A percentile compares a stretch with the other conserved stretches of the same genome.
Conservation (phyloP, 2,888 invertebrate genomes). For the Drosophila prolongata region DNA sequence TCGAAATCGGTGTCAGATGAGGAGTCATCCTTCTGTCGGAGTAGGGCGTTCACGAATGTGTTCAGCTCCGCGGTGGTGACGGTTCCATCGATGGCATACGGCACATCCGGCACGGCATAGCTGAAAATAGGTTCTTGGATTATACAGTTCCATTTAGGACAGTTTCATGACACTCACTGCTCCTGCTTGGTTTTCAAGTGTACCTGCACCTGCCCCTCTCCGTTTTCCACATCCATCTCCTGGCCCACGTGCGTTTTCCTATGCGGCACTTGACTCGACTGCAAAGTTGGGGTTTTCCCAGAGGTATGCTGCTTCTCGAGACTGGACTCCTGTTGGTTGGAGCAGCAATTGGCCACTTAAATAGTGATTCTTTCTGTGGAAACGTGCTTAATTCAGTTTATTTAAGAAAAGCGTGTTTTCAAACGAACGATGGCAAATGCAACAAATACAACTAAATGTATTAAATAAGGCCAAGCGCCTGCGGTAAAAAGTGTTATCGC, state of each 20-base stretch:
- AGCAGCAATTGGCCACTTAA: background rate
- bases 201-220: conserved; percentile 89
- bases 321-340: background rate
- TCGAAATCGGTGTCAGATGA: conserved; percentile 89
- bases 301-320: background rate
- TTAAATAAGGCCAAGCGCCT: conserved; percentile 1
- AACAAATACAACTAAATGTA: conserved; percentile 2
- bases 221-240: conserved; percentile 82
- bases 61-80: conserved; percentile 90
- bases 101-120: conserved; percentile 94
- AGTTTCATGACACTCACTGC: conserved; percentile 86
- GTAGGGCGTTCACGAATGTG: conserved; percentile 90
- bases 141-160: background rate
- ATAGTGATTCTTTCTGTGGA: background rate
- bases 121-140: conserved; percentile 84
- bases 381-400: background rate
- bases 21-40: conserved; percentile 81
- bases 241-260: conserved; percentile 65
- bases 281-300: background rate
- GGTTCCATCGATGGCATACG: conserved; percentile 92
- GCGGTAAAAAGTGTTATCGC: background rate
- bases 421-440: conserved; percentile 16
- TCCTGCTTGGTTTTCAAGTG: conserved; percentile 92
- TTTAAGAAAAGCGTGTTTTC: conserved; percentile 20
- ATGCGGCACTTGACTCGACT: conserved; percentile 3